Base-by-base conservation (phyloP, 1,140 invertebrate species). In the Tyrophagus putrescentiae region DNA sequence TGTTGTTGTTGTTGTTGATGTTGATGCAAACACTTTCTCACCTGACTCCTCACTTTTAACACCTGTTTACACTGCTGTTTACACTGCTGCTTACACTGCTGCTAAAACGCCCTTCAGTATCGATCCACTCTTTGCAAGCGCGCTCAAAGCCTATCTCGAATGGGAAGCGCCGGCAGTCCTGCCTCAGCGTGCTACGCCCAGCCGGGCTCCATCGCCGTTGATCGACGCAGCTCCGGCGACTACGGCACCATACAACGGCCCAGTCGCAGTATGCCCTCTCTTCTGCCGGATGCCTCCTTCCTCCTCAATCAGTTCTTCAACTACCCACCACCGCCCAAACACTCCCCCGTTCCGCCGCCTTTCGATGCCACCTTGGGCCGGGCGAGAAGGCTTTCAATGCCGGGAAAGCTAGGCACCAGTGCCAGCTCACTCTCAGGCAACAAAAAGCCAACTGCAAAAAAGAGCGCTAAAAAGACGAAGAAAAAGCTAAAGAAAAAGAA, bases 111-210 rank as follows among this genome's bases (percentile, higher is more conserved):
- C 6, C 3, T 4, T 3, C 3, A 54, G 25, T 54, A 34, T 27
- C 52, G 39, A 54, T 18, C 52, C 2, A 13, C 32, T 34, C 3
- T 54, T 34, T 34, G 52, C 3, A 54, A 54, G 27, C 52, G 52
- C n/a, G 52, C 52, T 34, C 11, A 54, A 54, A n/a, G 13, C 21
- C 28, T 54, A 9, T 54, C 52, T 18, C 1, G 52, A 29, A 54
- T 54, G 52, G 11, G 45, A 13, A 18, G 7, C 21, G 45, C 23
- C 7, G 45, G 45, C 7, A 7, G 21, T 25, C 31, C 45, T n/a
- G n/a, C n/a, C n/a, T n/a, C n/a, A n/a, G n/a, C n/a, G n/a, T n/a
- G n/a, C n/a, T 18, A 18, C 7, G 7, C 23, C 6, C 23, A 53
- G 7, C 23, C 23, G 25, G n/a, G 11, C 27, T 2, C 39, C 28